These are phyloP conservation scores for Caradrina clavipalpis DNA, from an alignment of 2,888 invertebrate species.

Conservation along the genomic window DNA sequence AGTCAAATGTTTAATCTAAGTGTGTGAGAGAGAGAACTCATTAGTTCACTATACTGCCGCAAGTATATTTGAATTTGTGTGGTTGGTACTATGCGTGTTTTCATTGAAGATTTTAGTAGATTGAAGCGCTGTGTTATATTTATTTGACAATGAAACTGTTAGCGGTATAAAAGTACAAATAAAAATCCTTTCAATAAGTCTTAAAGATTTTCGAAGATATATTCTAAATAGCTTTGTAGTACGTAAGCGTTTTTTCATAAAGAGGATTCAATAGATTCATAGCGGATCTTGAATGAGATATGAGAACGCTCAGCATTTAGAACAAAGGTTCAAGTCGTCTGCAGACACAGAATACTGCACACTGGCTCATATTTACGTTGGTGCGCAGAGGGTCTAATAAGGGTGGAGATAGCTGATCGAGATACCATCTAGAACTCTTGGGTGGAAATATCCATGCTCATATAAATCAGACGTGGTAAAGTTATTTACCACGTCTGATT, in stretches of 20 bases:
- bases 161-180: neutral
- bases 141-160: slow-evolving; percentile 7
- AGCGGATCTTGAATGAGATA: slow-evolving; percentile 34
- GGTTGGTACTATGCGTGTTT: slow-evolving; percentile 59
- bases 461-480: too few species aligned
- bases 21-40: slow-evolving; percentile 56
- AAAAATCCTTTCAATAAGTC: slow-evolving; percentile 1
- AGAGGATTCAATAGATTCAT: neutral
- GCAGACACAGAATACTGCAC: too few species aligned
- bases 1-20: neutral
- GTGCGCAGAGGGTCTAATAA: too few species aligned
- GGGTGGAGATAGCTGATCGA: too few species aligned
- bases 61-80: slow-evolving; percentile 55
- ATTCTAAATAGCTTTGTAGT: neutral
- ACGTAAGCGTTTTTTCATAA: neutral
- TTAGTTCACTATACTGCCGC: slow-evolving; percentile 44
- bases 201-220: slow-evolving; percentile 15
- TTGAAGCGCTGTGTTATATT: slow-evolving; percentile 29
- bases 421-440: too few species aligned
- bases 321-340: too few species aligned
- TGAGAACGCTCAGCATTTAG: neutral
- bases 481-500: too few species aligned
- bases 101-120: slow-evolving; percentile 51
- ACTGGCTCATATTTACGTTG: too few species aligned
- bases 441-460: too few species aligned